phyloP scores from a whole-genome alignment of 2,797 vertebrate species.

The Malacoraja senta region DNA sequence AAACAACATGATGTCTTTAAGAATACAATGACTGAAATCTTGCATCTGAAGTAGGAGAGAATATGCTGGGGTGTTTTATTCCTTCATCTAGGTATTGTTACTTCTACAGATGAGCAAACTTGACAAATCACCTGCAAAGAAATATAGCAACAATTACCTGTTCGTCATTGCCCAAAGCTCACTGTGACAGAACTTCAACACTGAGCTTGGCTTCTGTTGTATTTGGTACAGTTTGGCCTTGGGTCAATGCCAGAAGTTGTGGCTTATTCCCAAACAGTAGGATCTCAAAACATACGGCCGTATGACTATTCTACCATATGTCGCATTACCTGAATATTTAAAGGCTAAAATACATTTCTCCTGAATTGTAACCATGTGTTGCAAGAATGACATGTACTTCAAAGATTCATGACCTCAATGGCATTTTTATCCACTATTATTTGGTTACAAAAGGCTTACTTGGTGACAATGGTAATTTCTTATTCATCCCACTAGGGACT shows the following conservation, averaged over 20 bases:
- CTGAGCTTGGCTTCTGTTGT: background rate
- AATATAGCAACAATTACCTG: background rate
- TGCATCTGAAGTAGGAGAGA: background rate
- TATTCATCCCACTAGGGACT: background rate
- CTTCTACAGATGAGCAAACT: background rate
- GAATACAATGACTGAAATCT: background rate
- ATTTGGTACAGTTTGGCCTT: too few relatives aligned
- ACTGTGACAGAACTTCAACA: background rate
- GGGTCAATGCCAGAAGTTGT: background rate
- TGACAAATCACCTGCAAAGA: background rate
- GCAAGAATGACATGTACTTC: background rate
- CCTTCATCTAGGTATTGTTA: background rate
- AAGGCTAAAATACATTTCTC: background rate
- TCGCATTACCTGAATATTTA: background rate
- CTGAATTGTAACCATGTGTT: slow-evolving; percentile 11
- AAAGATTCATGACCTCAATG: slow-evolving; percentile 2
- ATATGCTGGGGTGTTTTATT: background rate
- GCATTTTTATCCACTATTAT: slow-evolving; percentile 28
- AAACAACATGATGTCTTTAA: background rate
- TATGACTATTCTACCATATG: background rate
- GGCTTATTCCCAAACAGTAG: background rate
- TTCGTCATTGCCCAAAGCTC: background rate
- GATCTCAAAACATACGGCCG: background rate
- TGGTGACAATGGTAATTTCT: background rate
- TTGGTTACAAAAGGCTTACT: background rate